Evolutionary conservation across 2,113 vertebrate genomes (phyloP), one percentile per base, ranked within the genome.

Genomic region (Mesembrinibis cayennensis): DNA sequence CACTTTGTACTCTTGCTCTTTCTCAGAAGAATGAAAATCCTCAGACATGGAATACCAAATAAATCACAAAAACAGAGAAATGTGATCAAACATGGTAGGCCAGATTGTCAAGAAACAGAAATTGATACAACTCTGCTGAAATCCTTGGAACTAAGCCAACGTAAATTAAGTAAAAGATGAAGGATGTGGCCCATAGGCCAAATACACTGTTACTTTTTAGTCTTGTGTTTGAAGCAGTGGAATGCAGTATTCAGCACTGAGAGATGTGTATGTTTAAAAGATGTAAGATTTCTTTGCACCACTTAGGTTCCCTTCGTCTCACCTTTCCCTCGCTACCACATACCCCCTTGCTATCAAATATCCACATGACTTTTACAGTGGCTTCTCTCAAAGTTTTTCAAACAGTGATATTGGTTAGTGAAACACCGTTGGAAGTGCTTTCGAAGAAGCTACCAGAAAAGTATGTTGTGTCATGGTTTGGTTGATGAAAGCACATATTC

Each of bases 241-340:
- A 67, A 86, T n/a, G 50, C 21, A 26, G 18, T 50, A 27, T 34
- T 87, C n/a, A 49, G 7, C 2, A 2, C 12, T 59, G n/a, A 85
- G 36, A 66, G 8, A 59, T 15, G 15, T 6, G 1, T 20, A 2
- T 74, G 10, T 59, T 79, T 79, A 40, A 80, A 85, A 69, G 29
- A 61, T 9, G 12, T 40, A 29, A n/a, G 10, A 40, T 66, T 49
- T 87, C n/a, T 78, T 74, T 22, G 2, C 13, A 66, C 9, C 32
- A 29, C n/a, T 69, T 74, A 4, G 18, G 15, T 62, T 88, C 14
- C 10, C 32, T 71, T 78, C 27, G 38, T 40, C 27, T 42, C 36
- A 50, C 5, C 17, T 44, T 81, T 87, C 11, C 8, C 6, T 58
- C 0, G 0, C 18, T 71, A 21, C 30, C 47, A 14, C 27, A 30